Evolutionary conservation across 2,113 vertebrate species (phyloP), one percentile per base, ranked within the genome.

Genomic region (Gobiocypris rarus): DNA sequence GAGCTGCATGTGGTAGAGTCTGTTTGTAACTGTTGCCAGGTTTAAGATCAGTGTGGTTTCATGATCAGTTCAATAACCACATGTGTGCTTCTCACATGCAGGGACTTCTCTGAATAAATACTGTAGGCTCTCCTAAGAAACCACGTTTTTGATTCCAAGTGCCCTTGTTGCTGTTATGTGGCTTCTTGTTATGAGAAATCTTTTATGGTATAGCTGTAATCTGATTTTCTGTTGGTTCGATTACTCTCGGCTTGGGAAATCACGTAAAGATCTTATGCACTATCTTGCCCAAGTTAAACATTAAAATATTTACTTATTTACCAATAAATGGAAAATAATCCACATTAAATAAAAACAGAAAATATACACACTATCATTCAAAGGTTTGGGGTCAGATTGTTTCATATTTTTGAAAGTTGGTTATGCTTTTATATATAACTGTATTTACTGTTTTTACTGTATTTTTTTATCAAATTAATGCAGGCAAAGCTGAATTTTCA

Each of bases 1-100:
- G 65, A 79, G 85, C 69, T 76, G 81, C 75, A 83, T 83, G 81
- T 83, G 15, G 31, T 61, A 70, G 73, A 76, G 38, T 34, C 81
- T 81, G 11, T 65, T 78, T 50, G 70, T 50, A 48, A 71, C 54
- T 54, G 22, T 84, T 61, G 78, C 81, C 77, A 84, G 67, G 69
- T 54, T 73, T 61, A 26, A 75, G 70, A 81, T 75, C 70, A 5
- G 11, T 70, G 83, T 63, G 75, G 75, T 54, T 26, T 84, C 58
- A 59, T 79, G 41, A 79, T 74, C 59, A 65, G 63, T 59, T 75
- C 61, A 24, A 84, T 84, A 81, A 81, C 75, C 52, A 63, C 4
- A 31, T 54, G 61, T 82, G 79, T 84, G 50, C 83, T 76, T 63
- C 81, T 77, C 70, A 65, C 10, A 50, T 13, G 28, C 75, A 77